Conservation (phyloP, 2,113 vertebrate species). For the Rutilus rutilus region DNA sequence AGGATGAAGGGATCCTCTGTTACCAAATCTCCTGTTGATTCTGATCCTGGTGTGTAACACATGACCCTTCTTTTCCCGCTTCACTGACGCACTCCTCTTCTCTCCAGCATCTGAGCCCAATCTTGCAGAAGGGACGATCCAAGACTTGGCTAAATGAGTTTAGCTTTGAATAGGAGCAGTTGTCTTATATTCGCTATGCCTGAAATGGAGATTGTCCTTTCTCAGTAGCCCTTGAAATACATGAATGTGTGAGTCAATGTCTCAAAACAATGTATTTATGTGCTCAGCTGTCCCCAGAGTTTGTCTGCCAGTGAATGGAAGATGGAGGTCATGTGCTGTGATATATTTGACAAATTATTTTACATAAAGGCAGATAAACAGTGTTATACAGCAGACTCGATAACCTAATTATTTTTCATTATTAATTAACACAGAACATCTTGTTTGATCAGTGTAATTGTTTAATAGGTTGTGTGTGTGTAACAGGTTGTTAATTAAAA, state of each 20-base stretch:
- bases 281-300: neutral
- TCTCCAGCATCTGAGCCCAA: slow-evolving; percentile 68
- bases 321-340: neutral
- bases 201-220: slow-evolving; percentile 4
- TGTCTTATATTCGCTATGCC: slow-evolving; percentile 15
- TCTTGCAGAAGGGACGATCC: slow-evolving; percentile 28
- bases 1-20: slow-evolving; percentile 69
- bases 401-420: slow-evolving; percentile 57
- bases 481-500: slow-evolving; percentile 58
- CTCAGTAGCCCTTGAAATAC: neutral
- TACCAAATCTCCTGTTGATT: slow-evolving; percentile 76
- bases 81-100: slow-evolving; percentile 18
- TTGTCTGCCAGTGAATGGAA: neutral
- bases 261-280: no score
- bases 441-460: slow-evolving; percentile 65
- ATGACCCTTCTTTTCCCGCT: slow-evolving; percentile 68
- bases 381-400: neutral
- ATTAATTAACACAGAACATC: slow-evolving; percentile 61
- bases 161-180: slow-evolving; percentile 26
- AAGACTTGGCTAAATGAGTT: slow-evolving; percentile 1
- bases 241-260: neutral
- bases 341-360: slow-evolving; percentile 20
- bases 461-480: slow-evolving; percentile 56
- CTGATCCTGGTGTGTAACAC: slow-evolving; percentile 71
- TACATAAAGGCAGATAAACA: neutral